phyloP scores from a whole-genome alignment of 2,888 invertebrate genomes.

The Stenodera caucasica region DNA sequence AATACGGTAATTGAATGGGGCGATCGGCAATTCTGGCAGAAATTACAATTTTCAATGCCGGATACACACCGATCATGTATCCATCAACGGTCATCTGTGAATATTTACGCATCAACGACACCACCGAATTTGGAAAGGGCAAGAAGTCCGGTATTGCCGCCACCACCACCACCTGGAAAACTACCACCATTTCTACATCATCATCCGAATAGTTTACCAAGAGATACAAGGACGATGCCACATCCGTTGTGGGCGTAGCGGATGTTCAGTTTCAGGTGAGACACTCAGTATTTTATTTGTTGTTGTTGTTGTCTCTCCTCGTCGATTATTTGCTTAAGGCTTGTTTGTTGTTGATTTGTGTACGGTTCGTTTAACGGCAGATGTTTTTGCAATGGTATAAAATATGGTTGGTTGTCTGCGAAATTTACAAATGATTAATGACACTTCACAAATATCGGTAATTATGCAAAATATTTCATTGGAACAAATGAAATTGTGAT shows the following conservation, averaged over 20 bases:
- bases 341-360: constrained; percentile 34
- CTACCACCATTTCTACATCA: constrained; percentile 61
- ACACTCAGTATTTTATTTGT: constrained; percentile 20
- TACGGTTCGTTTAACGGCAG: constrained; percentile 31
- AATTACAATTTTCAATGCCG: constrained; percentile 77
- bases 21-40: constrained; percentile 79
- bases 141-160: constrained; percentile 65
- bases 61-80: constrained; percentile 71
- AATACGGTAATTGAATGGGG: constrained; percentile 76
- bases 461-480: too few relatives aligned
- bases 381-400: constrained; percentile 29
- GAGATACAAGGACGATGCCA: constrained; percentile 62
- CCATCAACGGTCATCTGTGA: constrained; percentile 68
- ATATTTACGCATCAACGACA: constrained; percentile 70
- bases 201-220: constrained; percentile 56
- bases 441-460: too few relatives aligned
- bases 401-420: background rate
- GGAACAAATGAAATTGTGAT: too few relatives aligned
- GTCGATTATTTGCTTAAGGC: constrained; percentile 32
- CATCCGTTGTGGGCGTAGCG: constrained; percentile 82
- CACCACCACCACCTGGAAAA: constrained; percentile 63
- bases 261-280: constrained; percentile 61
- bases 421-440: too few relatives aligned
- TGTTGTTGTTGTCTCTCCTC: too few relatives aligned
- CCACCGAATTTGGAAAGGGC: constrained; percentile 56